Base-by-base conservation (phyloP, 2,113 vertebrate genomes). In the Morone saxatilis region DNA sequence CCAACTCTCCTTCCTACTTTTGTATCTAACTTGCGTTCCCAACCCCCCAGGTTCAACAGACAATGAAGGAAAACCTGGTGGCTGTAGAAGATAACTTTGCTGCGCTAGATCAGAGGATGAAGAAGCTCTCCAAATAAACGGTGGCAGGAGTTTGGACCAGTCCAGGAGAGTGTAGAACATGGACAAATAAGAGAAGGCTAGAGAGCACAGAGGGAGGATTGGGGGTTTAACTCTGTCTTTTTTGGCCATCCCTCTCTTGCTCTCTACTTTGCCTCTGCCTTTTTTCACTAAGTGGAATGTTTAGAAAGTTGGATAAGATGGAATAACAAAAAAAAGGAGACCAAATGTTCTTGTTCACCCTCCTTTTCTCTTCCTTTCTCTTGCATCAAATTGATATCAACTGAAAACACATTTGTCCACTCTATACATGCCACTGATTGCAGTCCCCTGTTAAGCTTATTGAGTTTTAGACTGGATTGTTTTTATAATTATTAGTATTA, bases 21-120 rank as follows among this genome's bases (percentile, higher is more conserved):
- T 5, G 8, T 13, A 77, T 20, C 16, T 13, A 2, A 9, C 31
- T 2, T 11, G 36, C 10, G 5, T 2, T 10, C 6, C 7, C 45
- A n/a, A n/a, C 3, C 10, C 1, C 22, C 43, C 86, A 98, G 97
- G 97, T 98, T 67, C 97, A 98, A 92, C 96, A 95, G 76, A 97
- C 97, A 1, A 97, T 98, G 96, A 96, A 96, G 91, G 97, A 98
- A 80, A 98, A 98, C 86, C 92, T 98, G 79, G 91, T 88, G 73
- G 91, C 96, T 0, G 92, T 98, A 36, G 96, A 97, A 82, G 96
- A 97, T 22, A 98, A 98, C 91, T 97, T 98, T 86, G 74, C 93
- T 53, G 94, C 92, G 38, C 94, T 98, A 53, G 96, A 98, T 12
- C 89, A 96, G 80, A 95, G 97, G 90, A 96, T 98, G 95, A 97